A percentile compares a stretch with the other conserved stretches of the same genome.
phyloP scores from a whole-genome alignment of 2,888 invertebrate species.

The Atrina japonica region DNA sequence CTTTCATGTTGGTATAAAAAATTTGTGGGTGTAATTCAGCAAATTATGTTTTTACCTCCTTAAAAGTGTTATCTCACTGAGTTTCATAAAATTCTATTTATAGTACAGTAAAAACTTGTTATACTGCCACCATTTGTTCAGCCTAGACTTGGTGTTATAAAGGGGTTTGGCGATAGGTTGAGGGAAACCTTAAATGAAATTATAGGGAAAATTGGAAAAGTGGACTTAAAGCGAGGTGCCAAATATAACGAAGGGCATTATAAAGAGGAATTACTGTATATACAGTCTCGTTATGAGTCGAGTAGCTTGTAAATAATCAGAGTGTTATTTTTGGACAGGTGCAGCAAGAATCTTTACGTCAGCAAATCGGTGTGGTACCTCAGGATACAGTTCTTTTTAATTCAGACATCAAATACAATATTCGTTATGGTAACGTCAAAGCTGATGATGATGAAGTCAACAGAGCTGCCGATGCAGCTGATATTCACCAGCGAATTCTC shows the following conservation, averaged over 20 bases:
- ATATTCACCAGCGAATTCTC: conserved; percentile 95
- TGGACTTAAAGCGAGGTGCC: background rate
- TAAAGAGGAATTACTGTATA: too few relatives aligned
- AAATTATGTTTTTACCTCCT: background rate
- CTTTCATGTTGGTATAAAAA: too few relatives aligned
- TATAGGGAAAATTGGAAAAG: too few relatives aligned
- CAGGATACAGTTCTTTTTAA: conserved; percentile 96
- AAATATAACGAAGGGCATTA: too few relatives aligned
- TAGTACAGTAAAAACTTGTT: too few relatives aligned
- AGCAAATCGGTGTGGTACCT: conserved; percentile 83
- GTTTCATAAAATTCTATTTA: too few relatives aligned
- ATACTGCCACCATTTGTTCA: too few relatives aligned
- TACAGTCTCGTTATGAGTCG: background rate
- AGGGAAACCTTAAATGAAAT: too few relatives aligned
- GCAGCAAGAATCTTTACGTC: conserved; percentile 81
- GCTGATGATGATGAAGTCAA: conserved; percentile 92
- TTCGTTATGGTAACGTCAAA: conserved; percentile 92
- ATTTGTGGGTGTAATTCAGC: too few relatives aligned
- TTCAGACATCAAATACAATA: conserved; percentile 95
- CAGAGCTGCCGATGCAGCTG: conserved; percentile 93
- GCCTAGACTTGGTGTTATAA: too few relatives aligned
- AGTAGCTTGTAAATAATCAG: background rate
- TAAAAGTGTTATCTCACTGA: background rate
- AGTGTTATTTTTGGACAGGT: conserved; percentile 73
- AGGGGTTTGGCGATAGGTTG: too few relatives aligned